Percentiles rank a stretch among this genome's conserved stretches.
These are phyloP conservation scores for Athalia cordata DNA, from an alignment of 2,888 invertebrate genomes.

Conservation along the genomic window DNA sequence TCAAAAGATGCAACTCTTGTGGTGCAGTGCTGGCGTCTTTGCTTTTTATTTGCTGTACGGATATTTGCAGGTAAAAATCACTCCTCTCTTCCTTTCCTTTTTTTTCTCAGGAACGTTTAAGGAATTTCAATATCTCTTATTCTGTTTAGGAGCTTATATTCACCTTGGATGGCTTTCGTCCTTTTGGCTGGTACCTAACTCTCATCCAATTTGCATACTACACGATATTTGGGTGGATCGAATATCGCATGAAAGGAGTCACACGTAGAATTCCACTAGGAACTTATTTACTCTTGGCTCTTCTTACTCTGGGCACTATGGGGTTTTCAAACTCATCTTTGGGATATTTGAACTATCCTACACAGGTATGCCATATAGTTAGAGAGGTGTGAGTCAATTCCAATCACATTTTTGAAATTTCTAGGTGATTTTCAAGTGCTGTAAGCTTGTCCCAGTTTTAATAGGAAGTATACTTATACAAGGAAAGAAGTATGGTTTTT, in stretches of 20 bases:
- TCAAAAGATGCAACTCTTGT: constrained; percentile 82
- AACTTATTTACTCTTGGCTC: constrained; percentile 88
- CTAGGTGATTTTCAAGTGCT: constrained; percentile 95
- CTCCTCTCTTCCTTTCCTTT: constrained; percentile 28
- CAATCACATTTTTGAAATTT: not conserved
- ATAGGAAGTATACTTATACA: constrained; percentile 95
- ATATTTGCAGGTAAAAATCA: constrained; percentile 80
- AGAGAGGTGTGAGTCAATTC: not conserved
- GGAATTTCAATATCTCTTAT: constrained; percentile 40
- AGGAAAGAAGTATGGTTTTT: constrained; percentile 87
- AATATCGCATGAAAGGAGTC: constrained; percentile 80
- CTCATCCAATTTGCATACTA: constrained; percentile 94
- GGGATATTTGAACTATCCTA: constrained; percentile 96
- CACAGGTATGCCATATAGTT: constrained; percentile 77
- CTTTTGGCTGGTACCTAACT: constrained; percentile 94
- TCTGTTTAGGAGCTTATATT: constrained; percentile 88
- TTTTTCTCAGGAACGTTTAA: not conserved
- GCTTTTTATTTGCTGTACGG: constrained; percentile 93
- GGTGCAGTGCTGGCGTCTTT: constrained; percentile 88
- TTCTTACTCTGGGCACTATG: constrained; percentile 95
- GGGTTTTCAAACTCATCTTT: constrained; percentile 95
- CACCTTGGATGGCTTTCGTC: constrained; percentile 90
- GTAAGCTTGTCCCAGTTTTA: constrained; percentile 96
- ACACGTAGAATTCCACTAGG: constrained; percentile 85
- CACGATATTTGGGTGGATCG: constrained; percentile 85